Evolutionary conservation across 1,140 invertebrate species (phyloP).

Genomic region (Orius laevigatus): DNA sequence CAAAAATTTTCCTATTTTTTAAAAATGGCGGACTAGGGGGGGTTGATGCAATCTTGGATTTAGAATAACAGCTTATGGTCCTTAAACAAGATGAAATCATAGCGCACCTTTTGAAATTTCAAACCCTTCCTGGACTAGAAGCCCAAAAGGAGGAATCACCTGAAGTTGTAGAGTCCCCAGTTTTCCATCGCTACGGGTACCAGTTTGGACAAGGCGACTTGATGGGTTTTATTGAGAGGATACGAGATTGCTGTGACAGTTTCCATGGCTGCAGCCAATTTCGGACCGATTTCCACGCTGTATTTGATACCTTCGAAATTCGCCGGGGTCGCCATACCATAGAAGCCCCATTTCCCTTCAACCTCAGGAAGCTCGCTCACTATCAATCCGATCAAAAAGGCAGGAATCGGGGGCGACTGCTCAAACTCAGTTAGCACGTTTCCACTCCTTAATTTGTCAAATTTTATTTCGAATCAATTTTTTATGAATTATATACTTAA

Average conservation of each 20-base stretch:
- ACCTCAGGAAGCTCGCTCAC: slow-evolving; percentile 40
- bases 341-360: slow-evolving; percentile 3
- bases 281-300: slow-evolving; percentile 10
- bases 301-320: slow-evolving; percentile 4
- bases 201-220: slow-evolving; percentile 62
- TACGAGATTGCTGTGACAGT: slow-evolving; percentile 5
- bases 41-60: no score
- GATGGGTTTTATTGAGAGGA: slow-evolving; percentile 35
- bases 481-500: no score
- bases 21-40: no score
- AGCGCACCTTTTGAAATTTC: no score
- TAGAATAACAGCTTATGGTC: no score
- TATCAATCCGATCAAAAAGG: slow-evolving; percentile 54
- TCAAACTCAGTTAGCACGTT: slow-evolving; percentile 33
- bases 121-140: no score
- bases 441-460: background rate
- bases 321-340: slow-evolving; percentile 7
- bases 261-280: slow-evolving; percentile 5
- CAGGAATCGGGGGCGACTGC: slow-evolving; percentile 52
- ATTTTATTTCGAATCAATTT: background rate
- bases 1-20: no score
- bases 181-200: slow-evolving; percentile 70
- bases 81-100: no score
- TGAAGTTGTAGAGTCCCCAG: slow-evolving; percentile 65
- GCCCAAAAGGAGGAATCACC: no score